Base-by-base conservation (phyloP, 2,888 invertebrate genomes). In the Parnassius orleans region DNA sequence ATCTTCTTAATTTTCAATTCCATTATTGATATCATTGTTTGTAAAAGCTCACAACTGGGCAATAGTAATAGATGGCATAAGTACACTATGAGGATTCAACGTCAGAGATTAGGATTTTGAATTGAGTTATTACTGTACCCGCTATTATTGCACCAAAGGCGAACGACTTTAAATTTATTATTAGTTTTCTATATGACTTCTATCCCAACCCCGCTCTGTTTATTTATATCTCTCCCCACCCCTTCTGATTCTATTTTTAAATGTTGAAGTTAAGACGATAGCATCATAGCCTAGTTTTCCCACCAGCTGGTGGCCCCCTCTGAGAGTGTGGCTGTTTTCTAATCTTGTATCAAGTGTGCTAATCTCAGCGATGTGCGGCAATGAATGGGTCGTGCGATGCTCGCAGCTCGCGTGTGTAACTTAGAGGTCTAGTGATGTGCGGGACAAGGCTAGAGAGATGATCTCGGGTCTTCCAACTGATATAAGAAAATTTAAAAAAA, bases 281-380 rank as follows among this genome's bases (percentile, higher is more conserved):
- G 33, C n/a, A 11, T 46, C 50, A 11, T 54, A 41, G 43, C 43
- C 15, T 11, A 59, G 41, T 53, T 60, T 41, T 47, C 15, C 53
- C 59, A 12, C 11, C 51, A 15, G 50, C 60, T 59, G 50, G 10
- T 24, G 44, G n/a, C 10, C 46, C 15, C 41, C 42, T 10, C 48
- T 5, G 14, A 54, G 1, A 2, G 41, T 3, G 24, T 43, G 15
- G 15, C 48, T 44, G 61, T 57, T 57, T 57, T 61, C 61, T 61
- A 61, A 61, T 61, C 61, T 57, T 14, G 48, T 61, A 61, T 57
- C 61, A 57, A 57, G 14, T 57, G 43, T 46, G 46, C 53, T 57
- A 61, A 57, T 57, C 57, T 53, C 46, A 12, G 5, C 41, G 57
- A 47, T 41, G 61, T 56, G 51, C 43, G 33, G 19, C 55, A 19